Evolutionary conservation across 2,888 invertebrate species (phyloP).

Genomic region (Onchidella celtica): DNA sequence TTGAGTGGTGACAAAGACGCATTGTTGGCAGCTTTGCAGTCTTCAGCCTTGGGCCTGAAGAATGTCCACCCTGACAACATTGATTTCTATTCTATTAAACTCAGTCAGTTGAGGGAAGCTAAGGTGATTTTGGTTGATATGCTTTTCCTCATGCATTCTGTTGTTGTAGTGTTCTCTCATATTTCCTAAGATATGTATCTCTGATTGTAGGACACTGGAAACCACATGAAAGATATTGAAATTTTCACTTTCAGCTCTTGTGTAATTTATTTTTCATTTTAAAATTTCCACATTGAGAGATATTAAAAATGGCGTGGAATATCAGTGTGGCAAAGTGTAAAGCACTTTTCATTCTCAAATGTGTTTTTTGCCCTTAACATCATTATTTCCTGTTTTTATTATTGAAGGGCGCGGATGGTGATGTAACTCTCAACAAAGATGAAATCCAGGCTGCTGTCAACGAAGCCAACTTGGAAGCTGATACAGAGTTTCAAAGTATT

Average conservation of each 20-base stretch:
- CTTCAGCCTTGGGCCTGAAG: conserved; percentile 68
- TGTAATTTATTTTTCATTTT: too few species aligned
- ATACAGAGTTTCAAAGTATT: conserved; percentile 78
- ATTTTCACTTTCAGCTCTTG: not conserved
- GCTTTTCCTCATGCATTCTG: too few species aligned
- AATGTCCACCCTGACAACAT: conserved; percentile 73
- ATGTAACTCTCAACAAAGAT: conserved; percentile 70
- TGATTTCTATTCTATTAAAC: conserved; percentile 66
- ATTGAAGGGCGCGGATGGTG: conserved; percentile 39
- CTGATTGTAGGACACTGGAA: not conserved
- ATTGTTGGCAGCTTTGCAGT: conserved; percentile 67
- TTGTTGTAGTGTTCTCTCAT: too few species aligned
- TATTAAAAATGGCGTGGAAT: too few species aligned
- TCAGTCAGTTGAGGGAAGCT: conserved; percentile 64
- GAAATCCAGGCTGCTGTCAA: conserved; percentile 76
- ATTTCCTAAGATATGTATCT: not conserved
- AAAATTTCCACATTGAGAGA: too few species aligned
- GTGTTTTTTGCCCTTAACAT: too few species aligned
- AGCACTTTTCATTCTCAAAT: too few species aligned
- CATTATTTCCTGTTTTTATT: too few species aligned
- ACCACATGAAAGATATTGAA: not conserved
- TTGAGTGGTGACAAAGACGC: conserved; percentile 62
- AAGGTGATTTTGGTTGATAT: too few species aligned
- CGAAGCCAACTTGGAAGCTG: conserved; percentile 76
- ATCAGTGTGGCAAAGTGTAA: too few species aligned